Evolutionary conservation across 2,888 invertebrate genomes (phyloP), one percentile per base, ranked within the genome.

Genomic region (Eledona agricola): DNA sequence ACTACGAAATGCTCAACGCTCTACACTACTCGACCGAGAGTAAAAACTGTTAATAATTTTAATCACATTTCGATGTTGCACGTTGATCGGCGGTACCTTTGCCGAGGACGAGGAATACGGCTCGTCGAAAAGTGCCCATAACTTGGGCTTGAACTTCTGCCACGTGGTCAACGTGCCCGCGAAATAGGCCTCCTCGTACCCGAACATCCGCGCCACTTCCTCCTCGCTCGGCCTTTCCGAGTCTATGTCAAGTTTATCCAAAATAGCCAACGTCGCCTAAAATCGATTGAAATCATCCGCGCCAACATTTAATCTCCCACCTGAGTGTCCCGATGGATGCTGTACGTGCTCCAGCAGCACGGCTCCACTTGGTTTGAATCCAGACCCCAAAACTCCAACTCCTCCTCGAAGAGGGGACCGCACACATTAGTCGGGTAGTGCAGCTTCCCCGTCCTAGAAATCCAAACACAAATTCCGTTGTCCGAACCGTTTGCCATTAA

Each of bases 281-380:
- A 42, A 42, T 19, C 5, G 19, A 19, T 19, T 10, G 9, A 28
- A 28, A 28, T 7, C 11, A 35, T 9, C 19, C 20, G 19, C 37
- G 3, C 12, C 6, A 22, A 19, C 6, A 12, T 10, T 35, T 12
- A 15, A 38, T 25, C 6, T 7, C 74, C 77, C 63, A 89, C 89
- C 87, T 87, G 84, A 60, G 92, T 90, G 70, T 89, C 89, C 71
- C 90, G 84, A 77, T 90, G 90, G 75, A 88, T 86, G 77, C 90
- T 89, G 78, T 96, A 97, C 12, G 96, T 97, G 80, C 96, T 96
- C 96, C 96, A 97, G 78, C 96, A 96, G 79, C 96, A 97, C 2
- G 96, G 96, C 77, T 96, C 96, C 72, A 97, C 96, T 81, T 96
- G 96, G 82, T 96, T 96, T 59, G 95, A 90, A 79, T 96, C 96